Base-by-base conservation (phyloP, 1,140 invertebrate species). In the Diachasmimorpha longicaudata region DNA sequence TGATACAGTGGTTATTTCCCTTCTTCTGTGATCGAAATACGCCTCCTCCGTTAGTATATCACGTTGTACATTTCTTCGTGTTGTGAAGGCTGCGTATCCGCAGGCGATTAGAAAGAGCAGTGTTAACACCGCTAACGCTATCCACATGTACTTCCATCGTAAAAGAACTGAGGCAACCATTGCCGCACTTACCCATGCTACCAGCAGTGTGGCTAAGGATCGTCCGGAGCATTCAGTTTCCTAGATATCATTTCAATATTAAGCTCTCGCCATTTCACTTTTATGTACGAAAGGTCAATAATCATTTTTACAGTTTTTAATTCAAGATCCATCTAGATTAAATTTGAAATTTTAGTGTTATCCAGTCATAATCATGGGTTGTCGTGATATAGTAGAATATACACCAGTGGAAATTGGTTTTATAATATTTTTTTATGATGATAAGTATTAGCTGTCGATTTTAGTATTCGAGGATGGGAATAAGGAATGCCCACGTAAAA, bases 101-200 rank as follows among this genome's bases (percentile, higher is more conserved):
- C 85, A 86, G 13, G 80, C 80, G 16, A 83, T 69, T n/a, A 86
- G 58, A 55, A 85, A 85, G 16, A 86, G 75, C 48, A 85, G 63
- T 46, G 85, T 85, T 42, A 86, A n/a, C 63, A 84, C 72, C 23
- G 79, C 79, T 52, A 86, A 73, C 8, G 82, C 83, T 39, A 86
- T 80, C 84, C 84, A 85, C 83, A 84, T 84, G 52, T 86, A 83
- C 42, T 82, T 83, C 85, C 83, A 84, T n/a, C 80, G 77, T 13
- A 86, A 67, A 37, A 86, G 66, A 67, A 84, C 75, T 25, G 84
- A 83, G 5, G 84, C 84, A 42, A 83, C 76, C 79, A 85, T 83
- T 10, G 82, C 83, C 8, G 80, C 81, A 19, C 82, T 78, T 0
- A 86, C 79, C 85, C 84, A 85, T 14, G 81, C 82, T n/a, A 85